Conservation (phyloP, 2,113 vertebrate genomes). For the Chloebia gouldiae region DNA sequence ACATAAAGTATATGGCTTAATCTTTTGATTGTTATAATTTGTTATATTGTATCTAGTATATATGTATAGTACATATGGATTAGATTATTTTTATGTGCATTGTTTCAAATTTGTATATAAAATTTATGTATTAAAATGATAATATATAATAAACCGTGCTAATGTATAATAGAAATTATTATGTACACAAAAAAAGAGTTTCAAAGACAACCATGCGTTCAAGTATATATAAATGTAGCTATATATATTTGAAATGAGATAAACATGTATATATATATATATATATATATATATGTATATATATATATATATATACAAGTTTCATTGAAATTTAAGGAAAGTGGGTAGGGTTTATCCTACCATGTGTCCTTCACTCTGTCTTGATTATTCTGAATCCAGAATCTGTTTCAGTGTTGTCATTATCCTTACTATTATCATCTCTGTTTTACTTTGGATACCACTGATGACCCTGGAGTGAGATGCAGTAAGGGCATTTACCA, state of each 20-base stretch:
- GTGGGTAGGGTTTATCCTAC: not conserved
- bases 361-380: not conserved
- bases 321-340: not conserved
- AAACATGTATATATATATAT: not conserved
- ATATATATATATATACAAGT: not conserved
- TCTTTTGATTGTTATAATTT: not conserved
- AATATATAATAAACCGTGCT: not conserved
- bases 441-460: not conserved
- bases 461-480: not conserved
- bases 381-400: not conserved
- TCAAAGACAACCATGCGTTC: not conserved
- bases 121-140: not conserved
- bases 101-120: not conserved
- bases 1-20: not conserved
- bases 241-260: not conserved
- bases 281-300: not conserved
- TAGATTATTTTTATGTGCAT: not conserved
- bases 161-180: not conserved
- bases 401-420: not conserved
- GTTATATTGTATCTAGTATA: not conserved
- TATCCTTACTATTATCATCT: not conserved
- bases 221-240: not conserved
- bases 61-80: not conserved
- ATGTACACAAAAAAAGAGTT: not conserved
- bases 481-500: not conserved